These are phyloP conservation scores for Hippoglossus stenolepis DNA, from an alignment of 2,113 vertebrate genomes.

Conservation along the genomic window DNA sequence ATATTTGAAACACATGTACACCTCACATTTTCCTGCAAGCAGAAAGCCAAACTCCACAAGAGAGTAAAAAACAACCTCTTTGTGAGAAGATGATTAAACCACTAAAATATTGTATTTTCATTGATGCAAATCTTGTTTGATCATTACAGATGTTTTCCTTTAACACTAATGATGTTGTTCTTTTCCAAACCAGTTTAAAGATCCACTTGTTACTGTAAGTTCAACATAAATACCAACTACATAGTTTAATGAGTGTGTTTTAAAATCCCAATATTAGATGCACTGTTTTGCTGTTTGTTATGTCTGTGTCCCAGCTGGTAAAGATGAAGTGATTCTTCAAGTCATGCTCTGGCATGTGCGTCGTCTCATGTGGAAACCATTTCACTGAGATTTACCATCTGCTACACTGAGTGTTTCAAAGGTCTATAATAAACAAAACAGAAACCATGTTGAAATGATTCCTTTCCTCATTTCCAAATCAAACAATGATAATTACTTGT, in stretches of 20 bases:
- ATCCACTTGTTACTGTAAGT: neutral
- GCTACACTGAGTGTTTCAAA: constrained; percentile 5
- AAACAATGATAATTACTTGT: neutral
- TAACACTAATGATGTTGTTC: neutral
- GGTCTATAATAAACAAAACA: neutral
- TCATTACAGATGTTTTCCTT: neutral
- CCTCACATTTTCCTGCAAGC: neutral
- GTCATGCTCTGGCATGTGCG: neutral
- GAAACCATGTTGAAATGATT: neutral
- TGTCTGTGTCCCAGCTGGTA: constrained; percentile 13
- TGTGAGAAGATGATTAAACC: neutral
- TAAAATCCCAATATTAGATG: neutral
- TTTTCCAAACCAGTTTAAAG: too few relatives aligned
- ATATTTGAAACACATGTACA: constrained; percentile 29
- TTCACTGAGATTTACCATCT: constrained; percentile 20
- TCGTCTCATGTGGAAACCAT: constrained; percentile 39
- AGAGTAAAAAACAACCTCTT: neutral
- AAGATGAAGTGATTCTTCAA: constrained; percentile 18
- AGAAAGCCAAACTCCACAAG: neutral
- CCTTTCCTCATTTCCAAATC: neutral
- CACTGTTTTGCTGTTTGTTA: neutral
- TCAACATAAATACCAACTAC: neutral
- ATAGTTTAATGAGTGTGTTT: neutral
- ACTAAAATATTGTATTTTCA: neutral
- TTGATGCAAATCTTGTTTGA: neutral